Evolutionary conservation across 2,113 vertebrate genomes (phyloP).

Genomic region (Gallinago undulata): DNA sequence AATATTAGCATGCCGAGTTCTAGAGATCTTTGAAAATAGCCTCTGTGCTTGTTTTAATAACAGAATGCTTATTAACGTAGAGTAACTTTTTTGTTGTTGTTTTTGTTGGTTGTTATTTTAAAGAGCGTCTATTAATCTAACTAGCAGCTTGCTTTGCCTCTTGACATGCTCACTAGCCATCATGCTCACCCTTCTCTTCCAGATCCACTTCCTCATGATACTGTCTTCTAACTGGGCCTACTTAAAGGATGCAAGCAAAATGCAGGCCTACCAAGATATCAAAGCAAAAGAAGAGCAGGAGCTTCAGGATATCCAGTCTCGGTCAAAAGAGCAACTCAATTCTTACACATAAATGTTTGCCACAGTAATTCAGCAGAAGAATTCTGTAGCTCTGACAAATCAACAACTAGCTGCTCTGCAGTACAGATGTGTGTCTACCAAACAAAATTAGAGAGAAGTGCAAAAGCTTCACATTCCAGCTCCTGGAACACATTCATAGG

Average conservation of each 20-base stretch:
- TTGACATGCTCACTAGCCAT: constrained; percentile 95
- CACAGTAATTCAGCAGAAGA: constrained; percentile 78
- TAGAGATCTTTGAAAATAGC: constrained; percentile 44
- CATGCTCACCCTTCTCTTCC: constrained; percentile 98
- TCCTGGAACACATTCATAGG: constrained; percentile 76
- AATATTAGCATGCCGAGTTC: constrained; percentile 67
- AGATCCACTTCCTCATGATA: constrained; percentile 99
- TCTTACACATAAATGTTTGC: constrained; percentile 92
- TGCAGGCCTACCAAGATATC: constrained; percentile 99
- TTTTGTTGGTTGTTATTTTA: constrained; percentile 15
- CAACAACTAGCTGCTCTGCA: constrained; percentile 81
- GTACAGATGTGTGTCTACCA: constrained; percentile 83
- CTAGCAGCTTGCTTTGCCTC: constrained; percentile 92
- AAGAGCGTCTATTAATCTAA: constrained; percentile 79
- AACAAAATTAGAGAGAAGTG: constrained; percentile 84
- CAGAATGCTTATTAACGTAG: constrained; percentile 66
- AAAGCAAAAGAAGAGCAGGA: constrained; percentile 99
- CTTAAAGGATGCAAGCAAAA: constrained; percentile 99
- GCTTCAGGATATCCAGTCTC: constrained; percentile 98
- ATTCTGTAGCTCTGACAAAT: constrained; percentile 82
- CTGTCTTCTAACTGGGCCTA: constrained; percentile 99
- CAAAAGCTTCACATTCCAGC: constrained; percentile 79
- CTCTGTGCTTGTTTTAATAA: constrained; percentile 59
- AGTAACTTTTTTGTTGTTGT: constrained; percentile 59
- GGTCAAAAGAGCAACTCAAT: constrained; percentile 99